Base-by-base conservation (phyloP, 2,113 vertebrate species). In the Rhizomys pruinosus region DNA sequence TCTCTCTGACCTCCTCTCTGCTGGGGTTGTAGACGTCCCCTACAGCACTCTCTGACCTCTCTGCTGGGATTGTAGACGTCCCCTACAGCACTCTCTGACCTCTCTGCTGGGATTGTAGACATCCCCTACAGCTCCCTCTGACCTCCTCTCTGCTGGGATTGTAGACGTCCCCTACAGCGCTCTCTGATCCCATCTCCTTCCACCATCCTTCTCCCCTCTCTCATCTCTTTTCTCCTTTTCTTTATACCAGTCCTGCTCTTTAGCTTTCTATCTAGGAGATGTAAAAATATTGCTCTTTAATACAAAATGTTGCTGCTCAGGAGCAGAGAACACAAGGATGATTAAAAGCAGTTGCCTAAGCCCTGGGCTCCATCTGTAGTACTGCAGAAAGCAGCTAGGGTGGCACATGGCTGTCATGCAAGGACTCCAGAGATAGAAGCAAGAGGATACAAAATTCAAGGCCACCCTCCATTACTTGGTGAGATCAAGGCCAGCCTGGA, bases 231-330 rank as follows among this genome's bases (percentile, higher is more conserved):
- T 34, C 29, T 57, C 9, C 29, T 16, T 55, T n/a, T 57, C 39
- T 84, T 84, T 32, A 7, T 23, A 5, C 29, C 29, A 55, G 44
- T 27, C 52, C 17, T 57, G 20, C n/a, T 32, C n/a, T 57, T 11
- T 6, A 57, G 37, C 76, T 57, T 57, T 55, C n/a, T n/a, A 39
- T 72, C 55, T 20, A 32, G 11, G 37, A 86, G 63, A 88, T 69
- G 78, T 15, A 79, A 42, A 91, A 87, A 71, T 59, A 78, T 87
- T 66, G 59, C 3, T 90, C 34, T 94, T 80, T 59, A 85, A 77
- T 44, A 47, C 7, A 77, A 92, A 94, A 81, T 78, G 3, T 79
- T 72, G 9, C 82, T 72, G n/a, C 55, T 64, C 9, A 44, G 37
- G 34, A 39, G 84, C 37, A 27, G 4, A 61, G 47, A 87, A 95